These are phyloP conservation scores for Eleutherodactylus coqui DNA, from an alignment of 2,797 vertebrate species.

Conservation along the genomic window DNA sequence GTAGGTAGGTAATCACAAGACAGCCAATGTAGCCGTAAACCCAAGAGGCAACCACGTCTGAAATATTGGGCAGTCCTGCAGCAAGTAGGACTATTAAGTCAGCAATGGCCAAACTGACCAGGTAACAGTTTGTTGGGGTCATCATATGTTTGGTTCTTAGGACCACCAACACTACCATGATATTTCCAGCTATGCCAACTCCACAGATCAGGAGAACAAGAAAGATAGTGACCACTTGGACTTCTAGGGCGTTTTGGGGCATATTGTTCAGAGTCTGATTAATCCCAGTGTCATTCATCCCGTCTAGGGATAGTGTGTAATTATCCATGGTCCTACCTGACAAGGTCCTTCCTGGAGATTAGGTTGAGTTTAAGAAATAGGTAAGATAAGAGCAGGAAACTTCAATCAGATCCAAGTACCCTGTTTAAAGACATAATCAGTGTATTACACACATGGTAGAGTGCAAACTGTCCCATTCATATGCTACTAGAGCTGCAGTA, in stretches of 20 bases:
- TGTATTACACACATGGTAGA: background rate
- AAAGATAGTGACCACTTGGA: conserved; percentile 83
- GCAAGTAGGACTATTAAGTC: conserved; percentile 87
- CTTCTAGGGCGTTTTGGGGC: conserved; percentile 78
- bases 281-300: conserved; percentile 53
- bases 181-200: conserved; percentile 83
- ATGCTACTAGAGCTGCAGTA: background rate
- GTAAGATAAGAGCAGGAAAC: background rate
- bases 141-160: conserved; percentile 87
- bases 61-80: conserved; percentile 86
- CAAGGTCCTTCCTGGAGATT: background rate
- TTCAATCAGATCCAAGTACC: conserved; percentile 28
- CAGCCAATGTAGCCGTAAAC: conserved; percentile 86
- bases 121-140: conserved; percentile 90
- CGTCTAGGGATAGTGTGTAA: conserved; percentile 58
- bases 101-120: conserved; percentile 87
- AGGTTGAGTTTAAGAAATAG: background rate
- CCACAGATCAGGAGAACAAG: conserved; percentile 84
- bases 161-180: conserved; percentile 88
- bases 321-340: conserved; percentile 66
- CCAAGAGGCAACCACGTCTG: conserved; percentile 83
- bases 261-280: conserved; percentile 71
- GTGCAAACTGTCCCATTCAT: background rate
- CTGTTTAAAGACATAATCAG: conserved; percentile 25
- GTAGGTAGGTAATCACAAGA: conserved; percentile 89